Percentiles rank a stretch among this genome's conserved stretches.
Conservation (phyloP, 2,113 vertebrate genomes). For the Saguinus midas region DNA sequence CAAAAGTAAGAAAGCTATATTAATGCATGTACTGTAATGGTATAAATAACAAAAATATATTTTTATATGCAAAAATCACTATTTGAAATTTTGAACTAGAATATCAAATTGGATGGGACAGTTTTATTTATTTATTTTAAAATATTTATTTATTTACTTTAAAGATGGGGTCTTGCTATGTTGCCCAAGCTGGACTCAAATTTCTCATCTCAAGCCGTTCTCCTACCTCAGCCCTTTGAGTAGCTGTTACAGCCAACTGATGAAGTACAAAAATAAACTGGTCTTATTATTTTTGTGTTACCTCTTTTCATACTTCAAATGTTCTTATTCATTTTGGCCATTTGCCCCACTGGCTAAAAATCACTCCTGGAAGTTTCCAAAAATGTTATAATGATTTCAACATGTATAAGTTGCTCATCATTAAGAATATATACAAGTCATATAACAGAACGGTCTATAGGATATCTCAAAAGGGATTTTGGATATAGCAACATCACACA, state of each 20-base stretch:
- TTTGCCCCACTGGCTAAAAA: neutral
- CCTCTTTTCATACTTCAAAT: slow-evolving; percentile 5
- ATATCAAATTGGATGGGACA: neutral
- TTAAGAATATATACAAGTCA: neutral
- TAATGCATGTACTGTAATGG: neutral
- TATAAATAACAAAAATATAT: neutral
- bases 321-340: neutral
- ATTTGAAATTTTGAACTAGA: slow-evolving; percentile 15
- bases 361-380: neutral
- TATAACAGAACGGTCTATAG: neutral
- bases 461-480: neutral
- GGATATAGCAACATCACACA: neutral
- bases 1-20: slow-evolving; percentile 10
- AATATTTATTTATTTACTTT: neutral
- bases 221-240: neutral
- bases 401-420: neutral
- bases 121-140: neutral
- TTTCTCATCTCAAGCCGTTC: neutral
- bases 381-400: neutral
- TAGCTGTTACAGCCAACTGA: neutral
- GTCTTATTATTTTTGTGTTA: neutral
- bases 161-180: neutral
- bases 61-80: neutral
- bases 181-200: neutral
- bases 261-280: slow-evolving; percentile 3